Evolutionary conservation across 2,113 vertebrate species (phyloP).

Genomic region (Phyllostomus hastatus): DNA sequence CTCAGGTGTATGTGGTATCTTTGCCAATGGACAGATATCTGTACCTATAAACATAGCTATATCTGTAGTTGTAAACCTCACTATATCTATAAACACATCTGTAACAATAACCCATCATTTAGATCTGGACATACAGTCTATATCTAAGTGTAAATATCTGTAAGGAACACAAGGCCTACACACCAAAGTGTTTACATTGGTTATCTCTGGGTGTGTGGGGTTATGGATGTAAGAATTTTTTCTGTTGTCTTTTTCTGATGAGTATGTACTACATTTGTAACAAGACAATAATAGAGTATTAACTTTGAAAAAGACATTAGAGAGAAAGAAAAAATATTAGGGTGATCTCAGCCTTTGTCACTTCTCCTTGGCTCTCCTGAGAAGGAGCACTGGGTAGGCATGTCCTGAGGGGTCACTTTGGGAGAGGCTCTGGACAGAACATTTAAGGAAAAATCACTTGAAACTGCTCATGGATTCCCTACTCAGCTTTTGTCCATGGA

Average conservation of each 20-base stretch:
- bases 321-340: neutral
- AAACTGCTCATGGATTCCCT: neutral
- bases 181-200: neutral
- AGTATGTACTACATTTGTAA: neutral
- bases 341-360: neutral
- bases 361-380: neutral
- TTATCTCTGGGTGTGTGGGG: neutral
- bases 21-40: neutral
- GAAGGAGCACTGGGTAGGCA: fast-evolving
- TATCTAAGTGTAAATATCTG: neutral
- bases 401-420: neutral
- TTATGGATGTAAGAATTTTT: neutral
- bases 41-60: neutral
- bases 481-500: neutral
- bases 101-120: neutral
- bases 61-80: neutral
- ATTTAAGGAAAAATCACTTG: neutral
- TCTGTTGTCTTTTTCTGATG: constrained; percentile 6
- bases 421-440: neutral
- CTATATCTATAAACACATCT: neutral
- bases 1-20: neutral
- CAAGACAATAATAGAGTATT: neutral
- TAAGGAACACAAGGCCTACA: neutral
- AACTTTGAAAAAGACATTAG: neutral
- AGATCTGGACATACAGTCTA: neutral